Conservation (phyloP, 35 echinoderm and acorn worm genomes). For the Apostichopus japonicus region DNA sequence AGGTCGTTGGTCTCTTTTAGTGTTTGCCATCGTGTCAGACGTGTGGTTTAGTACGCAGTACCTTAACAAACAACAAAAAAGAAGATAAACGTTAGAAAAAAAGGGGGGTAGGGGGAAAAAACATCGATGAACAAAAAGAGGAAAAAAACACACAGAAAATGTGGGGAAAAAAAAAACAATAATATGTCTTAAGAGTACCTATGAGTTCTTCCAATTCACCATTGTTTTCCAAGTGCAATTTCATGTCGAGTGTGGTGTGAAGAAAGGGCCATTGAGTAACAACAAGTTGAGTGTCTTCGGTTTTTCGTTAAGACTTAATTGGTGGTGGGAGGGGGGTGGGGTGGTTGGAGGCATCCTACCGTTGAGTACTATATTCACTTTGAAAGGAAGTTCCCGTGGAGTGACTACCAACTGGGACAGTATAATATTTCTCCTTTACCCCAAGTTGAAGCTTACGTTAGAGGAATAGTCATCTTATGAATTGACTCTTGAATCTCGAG, state of each 20-base stretch:
- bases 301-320: not conserved
- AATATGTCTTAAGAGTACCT: not conserved
- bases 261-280: slow-evolving; percentile 15
- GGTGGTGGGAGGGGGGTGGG: too few species aligned
- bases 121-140: slow-evolving; percentile 10
- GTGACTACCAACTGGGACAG: too few species aligned
- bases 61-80: not conserved
- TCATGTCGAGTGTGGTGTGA: slow-evolving; percentile 53
- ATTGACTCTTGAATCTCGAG: too few species aligned
- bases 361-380: too few species aligned
- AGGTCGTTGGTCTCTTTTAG: not conserved
- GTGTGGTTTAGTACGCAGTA: slow-evolving; percentile 18
- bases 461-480: too few species aligned
- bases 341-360: too few species aligned
- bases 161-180: not conserved
- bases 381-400: too few species aligned
- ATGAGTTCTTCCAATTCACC: slow-evolving; percentile 55
- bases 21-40: slow-evolving; percentile 32
- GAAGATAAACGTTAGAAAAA: not conserved
- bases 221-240: slow-evolving; percentile 71
- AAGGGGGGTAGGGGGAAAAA: slow-evolving; percentile 6
- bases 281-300: slow-evolving; percentile 18
- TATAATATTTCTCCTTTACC: too few species aligned
- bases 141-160: not conserved
- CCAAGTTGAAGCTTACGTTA: too few species aligned